Evolutionary conservation across 2,113 vertebrate genomes (phyloP).

Genomic region (Muscicapa adusta): DNA sequence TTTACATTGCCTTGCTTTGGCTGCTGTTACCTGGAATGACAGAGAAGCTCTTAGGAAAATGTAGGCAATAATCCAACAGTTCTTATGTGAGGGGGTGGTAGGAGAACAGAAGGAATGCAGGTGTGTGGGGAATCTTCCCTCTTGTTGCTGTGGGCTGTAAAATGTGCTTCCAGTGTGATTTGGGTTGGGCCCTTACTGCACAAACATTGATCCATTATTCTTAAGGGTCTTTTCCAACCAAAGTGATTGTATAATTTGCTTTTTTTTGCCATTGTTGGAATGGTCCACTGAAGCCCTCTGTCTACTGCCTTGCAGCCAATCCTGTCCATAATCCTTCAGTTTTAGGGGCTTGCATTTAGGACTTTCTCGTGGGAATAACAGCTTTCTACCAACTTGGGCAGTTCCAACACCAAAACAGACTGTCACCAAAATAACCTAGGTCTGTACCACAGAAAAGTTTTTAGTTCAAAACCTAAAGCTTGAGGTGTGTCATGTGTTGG

Average conservation of each 20-base stretch:
- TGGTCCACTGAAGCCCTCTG: neutral
- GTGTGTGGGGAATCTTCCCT: neutral
- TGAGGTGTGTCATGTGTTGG: neutral
- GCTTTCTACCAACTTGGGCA: neutral
- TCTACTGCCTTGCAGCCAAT: neutral
- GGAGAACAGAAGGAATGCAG: neutral
- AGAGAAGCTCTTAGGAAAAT: neutral
- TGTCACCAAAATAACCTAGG: neutral
- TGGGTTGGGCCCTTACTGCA: rapidly evolving
- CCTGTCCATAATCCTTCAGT: neutral
- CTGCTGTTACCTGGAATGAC: neutral
- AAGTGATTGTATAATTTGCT: neutral
- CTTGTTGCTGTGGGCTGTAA: neutral
- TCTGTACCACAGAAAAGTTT: neutral
- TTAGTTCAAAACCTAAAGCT: neutral
- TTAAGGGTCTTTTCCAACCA: neutral
- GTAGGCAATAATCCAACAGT: neutral
- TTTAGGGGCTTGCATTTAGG: neutral
- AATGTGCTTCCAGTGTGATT: neutral
- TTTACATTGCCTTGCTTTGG: neutral
- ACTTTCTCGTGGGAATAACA: neutral
- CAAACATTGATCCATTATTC: neutral
- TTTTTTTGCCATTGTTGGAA: neutral
- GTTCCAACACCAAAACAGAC: neutral
- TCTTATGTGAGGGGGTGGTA: neutral